These are phyloP conservation scores for Myoxocephalus aenaeus DNA, from an alignment of 2,797 vertebrate genomes.

Conservation along the genomic window DNA sequence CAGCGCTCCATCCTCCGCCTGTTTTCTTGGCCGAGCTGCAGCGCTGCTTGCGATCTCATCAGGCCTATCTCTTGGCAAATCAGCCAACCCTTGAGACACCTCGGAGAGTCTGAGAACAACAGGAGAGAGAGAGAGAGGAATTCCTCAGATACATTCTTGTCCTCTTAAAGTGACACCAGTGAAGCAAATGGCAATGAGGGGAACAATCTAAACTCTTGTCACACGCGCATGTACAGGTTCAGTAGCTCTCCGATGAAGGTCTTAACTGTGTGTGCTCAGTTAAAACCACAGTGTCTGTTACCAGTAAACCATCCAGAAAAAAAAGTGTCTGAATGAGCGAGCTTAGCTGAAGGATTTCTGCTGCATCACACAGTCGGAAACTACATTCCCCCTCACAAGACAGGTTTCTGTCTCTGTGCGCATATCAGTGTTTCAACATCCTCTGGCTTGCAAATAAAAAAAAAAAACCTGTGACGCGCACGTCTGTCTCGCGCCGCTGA, in stretches of 20 bases:
- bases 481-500: conserved; percentile 37
- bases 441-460: background rate
- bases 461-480: too few relatives aligned
- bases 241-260: too few relatives aligned
- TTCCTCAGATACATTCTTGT: conserved; percentile 25
- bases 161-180: too few relatives aligned
- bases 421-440: background rate
- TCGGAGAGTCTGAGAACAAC: conserved; percentile 46
- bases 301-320: background rate
- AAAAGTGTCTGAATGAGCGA: conserved; percentile 10
- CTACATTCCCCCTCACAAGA: background rate
- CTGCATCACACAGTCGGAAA: too few relatives aligned
- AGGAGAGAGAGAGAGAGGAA: conserved; percentile 39
- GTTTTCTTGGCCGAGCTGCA: conserved; percentile 44
- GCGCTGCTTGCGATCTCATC: conserved; percentile 66
- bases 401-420: background rate
- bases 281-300: background rate
- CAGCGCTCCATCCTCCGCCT: conserved; percentile 19
- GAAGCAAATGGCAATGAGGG: conserved; percentile 11
- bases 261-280: too few relatives aligned
- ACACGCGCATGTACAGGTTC: conserved; percentile 10
- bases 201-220: conserved; percentile 13
- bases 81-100: conserved; percentile 58
- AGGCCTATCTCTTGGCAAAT: conserved; percentile 60
- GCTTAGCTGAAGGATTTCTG: background rate